phyloP scores from a whole-genome alignment of 1,140 invertebrate species.

The Drosophila jambulina region DNA sequence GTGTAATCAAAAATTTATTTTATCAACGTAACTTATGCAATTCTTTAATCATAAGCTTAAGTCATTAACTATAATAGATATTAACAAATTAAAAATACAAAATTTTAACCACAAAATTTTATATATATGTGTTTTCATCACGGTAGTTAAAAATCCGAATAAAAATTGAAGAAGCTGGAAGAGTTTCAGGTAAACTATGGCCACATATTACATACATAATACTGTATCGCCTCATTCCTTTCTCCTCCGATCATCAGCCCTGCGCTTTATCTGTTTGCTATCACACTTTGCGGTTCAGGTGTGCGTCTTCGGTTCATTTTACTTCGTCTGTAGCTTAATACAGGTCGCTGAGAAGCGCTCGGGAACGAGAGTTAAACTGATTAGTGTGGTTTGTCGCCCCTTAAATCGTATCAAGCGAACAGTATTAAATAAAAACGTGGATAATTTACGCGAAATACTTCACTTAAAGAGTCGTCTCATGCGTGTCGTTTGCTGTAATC shows the following conservation, averaged over 20 bases:
- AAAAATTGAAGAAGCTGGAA: not conserved
- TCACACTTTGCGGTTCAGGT: not conserved
- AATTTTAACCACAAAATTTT: slow-evolving; percentile 26
- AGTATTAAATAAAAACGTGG: slow-evolving; percentile 39
- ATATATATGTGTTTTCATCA: not conserved
- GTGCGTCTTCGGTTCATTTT: slow-evolving; percentile 5
- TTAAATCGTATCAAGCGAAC: not conserved
- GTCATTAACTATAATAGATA: slow-evolving; percentile 78
- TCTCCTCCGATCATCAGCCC: not conserved
- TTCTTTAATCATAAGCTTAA: slow-evolving; percentile 72
- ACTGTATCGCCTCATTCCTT: slow-evolving; percentile 2
- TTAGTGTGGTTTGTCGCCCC: slow-evolving; percentile 13
- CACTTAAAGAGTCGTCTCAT: slow-evolving; percentile 27
- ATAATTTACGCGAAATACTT: slow-evolving; percentile 35
- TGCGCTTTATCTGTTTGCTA: slow-evolving; percentile 6
- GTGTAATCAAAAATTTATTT: slow-evolving; percentile 37
- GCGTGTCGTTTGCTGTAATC: slow-evolving; percentile 11
- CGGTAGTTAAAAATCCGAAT: not conserved
- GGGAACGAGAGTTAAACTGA: slow-evolving; percentile 14
- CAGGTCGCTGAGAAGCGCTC: not conserved
- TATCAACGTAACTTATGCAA: slow-evolving; percentile 38
- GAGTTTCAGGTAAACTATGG: not conserved
- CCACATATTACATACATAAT: too few relatives aligned
- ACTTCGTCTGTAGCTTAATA: slow-evolving; percentile 17
- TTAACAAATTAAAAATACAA: slow-evolving; percentile 64